Base-by-base conservation (phyloP, 2,888 invertebrate species). In the Troglohyphantes excavatus region DNA sequence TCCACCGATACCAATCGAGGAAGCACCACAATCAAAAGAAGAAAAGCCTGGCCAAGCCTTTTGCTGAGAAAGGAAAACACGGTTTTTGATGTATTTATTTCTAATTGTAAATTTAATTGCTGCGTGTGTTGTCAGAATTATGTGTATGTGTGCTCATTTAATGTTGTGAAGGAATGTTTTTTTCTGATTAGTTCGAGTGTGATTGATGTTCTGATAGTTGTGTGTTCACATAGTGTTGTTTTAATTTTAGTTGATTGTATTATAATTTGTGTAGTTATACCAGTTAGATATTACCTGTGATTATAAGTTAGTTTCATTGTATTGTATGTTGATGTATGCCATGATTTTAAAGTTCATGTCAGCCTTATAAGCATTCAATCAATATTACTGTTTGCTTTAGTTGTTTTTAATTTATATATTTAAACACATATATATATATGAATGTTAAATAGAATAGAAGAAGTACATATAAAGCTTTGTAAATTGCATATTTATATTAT, bases 1-100 rank as follows among this genome's bases (percentile, higher is more conserved):
- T 90, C 21, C 76, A 78, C 39, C 85, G 83, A n/a, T 90, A 91
- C 23, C 91, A 88, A 27, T 81, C 91, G n/a, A 84, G 89, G 23
- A 85, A 85, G 46, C 87, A 89, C 27, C 88, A 89, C 33, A 84
- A 63, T 72, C 88, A 81, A 79, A 82, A 67, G 19, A 90, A 84
- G 61, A 83, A 84, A 17, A 84, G 84, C 63, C 33, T 86, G 19
- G 76, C 86, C 21, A 90, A 87, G 43, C 87, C 85, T 43, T 86
- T 81, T 73, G 87, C 87, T 59, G 81, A 83, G 29, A 90, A 90
- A 19, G 78, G 89, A 26, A 83, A 75, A 39, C 83, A 90, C 29
- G 76, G 75, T 65, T 90, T 84, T 73, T 90, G 78, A 90, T 83
- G 43, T 73, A 73, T 83, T 73, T 83, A 65, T 82, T 72, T 61